A percentile compares a stretch with the other conserved stretches of the same genome.
phyloP scores from a whole-genome alignment of 2,113 vertebrate genomes.

The Rhea americana region DNA sequence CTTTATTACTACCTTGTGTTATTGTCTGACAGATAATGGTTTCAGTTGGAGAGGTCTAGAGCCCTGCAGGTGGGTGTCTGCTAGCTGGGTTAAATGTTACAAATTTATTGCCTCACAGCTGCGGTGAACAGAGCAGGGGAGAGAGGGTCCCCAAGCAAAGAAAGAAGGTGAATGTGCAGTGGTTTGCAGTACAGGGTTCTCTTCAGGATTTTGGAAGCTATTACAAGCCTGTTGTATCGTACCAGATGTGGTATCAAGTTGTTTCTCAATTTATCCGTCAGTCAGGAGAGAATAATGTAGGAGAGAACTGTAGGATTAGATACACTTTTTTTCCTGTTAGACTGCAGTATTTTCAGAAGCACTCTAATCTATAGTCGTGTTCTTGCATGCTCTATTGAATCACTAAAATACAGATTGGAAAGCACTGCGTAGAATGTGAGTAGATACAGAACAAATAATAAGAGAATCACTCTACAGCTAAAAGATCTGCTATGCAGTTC shows the following conservation, averaged over 20 bases:
- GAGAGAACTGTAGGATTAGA: constrained; percentile 6
- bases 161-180: background rate
- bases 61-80: background rate
- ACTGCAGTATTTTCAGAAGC: background rate
- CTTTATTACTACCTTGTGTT: background rate
- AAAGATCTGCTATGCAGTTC: background rate
- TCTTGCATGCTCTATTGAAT: background rate
- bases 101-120: background rate
- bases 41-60: background rate
- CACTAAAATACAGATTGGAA: background rate
- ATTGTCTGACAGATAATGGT: background rate
- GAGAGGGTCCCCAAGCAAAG: background rate
- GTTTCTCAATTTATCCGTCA: constrained; percentile 9
- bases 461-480: background rate
- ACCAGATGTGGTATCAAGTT: background rate
- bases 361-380: background rate
- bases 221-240: background rate
- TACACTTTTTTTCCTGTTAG: background rate
- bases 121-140: background rate
- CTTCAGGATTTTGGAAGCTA: background rate
- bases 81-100: background rate
- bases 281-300: background rate
- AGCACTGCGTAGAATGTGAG: background rate
- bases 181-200: background rate
- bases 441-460: background rate